Conservation (phyloP, 2,888 invertebrate species). For the Bombyx huttoni region DNA sequence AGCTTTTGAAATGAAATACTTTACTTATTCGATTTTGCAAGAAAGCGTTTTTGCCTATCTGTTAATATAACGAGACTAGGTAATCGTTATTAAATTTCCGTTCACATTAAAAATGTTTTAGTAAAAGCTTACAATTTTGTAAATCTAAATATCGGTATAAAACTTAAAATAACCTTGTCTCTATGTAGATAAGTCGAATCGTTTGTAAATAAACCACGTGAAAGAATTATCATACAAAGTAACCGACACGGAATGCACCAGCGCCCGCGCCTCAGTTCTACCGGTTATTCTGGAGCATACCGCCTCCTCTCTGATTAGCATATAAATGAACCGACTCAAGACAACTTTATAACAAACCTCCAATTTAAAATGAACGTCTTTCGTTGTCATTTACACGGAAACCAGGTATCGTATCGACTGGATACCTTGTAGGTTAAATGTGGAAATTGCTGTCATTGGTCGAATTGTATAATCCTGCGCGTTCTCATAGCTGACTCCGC, state of each 20-base stretch:
- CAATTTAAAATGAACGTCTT: conserved; percentile 14
- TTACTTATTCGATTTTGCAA: too few relatives aligned
- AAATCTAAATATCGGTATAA: too few relatives aligned
- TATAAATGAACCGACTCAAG: conserved; percentile 64
- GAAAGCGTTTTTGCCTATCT: too few relatives aligned
- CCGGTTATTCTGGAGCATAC: conserved; percentile 45
- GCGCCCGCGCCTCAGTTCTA: conserved; percentile 21
- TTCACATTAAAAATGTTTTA: too few relatives aligned
- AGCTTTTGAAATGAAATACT: too few relatives aligned
- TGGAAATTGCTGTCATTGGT: conserved; percentile 39
- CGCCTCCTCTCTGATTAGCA: conserved; percentile 59
- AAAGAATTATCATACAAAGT: conserved; percentile 19
- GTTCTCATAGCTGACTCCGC: conserved; percentile 21
- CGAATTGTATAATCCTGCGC: conserved; percentile 17
- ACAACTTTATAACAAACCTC: conserved; percentile 58
- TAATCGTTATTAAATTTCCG: too few relatives aligned
- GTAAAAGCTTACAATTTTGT: too few relatives aligned
- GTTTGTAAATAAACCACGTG: conserved; percentile 18
- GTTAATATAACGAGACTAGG: too few relatives aligned
- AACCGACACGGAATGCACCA: conserved; percentile 19
- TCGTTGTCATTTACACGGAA: not conserved
- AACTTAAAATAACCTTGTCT: not conserved
- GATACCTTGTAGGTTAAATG: conserved; percentile 36
- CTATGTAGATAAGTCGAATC: not conserved
- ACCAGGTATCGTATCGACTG: conserved; percentile 23